Evolutionary conservation across 1,140 invertebrate species (phyloP).

Genomic region (Drosophila miranda): DNA sequence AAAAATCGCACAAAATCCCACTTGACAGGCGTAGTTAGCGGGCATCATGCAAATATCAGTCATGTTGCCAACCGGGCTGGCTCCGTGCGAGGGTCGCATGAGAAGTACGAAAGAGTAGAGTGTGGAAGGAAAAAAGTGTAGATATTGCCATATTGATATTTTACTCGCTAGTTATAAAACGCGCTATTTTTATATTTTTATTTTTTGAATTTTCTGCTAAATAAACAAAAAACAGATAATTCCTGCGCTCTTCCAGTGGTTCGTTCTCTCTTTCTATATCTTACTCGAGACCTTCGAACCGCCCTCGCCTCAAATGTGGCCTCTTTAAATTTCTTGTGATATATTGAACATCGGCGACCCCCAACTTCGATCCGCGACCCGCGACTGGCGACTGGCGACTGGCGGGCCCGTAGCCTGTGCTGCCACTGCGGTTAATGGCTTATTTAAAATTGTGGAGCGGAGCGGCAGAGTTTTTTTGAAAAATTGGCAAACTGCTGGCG

Average conservation of each 20-base stretch:
- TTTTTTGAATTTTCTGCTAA: too few relatives aligned
- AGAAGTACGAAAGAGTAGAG: too few relatives aligned
- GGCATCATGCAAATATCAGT: conserved; percentile 80
- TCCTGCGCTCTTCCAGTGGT: too few relatives aligned
- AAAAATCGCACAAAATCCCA: conserved; percentile 82
- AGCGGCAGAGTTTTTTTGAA: conserved; percentile 52
- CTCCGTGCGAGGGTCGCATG: conserved; percentile 43
- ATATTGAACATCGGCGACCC: conserved; percentile 71
- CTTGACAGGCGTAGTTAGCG: conserved; percentile 81
- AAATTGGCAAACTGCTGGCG: conserved; percentile 76
- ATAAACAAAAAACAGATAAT: too few relatives aligned
- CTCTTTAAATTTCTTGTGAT: conserved; percentile 56
- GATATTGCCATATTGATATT: too few relatives aligned
- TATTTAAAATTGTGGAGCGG: conserved; percentile 68
- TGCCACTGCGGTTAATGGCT: conserved; percentile 77
- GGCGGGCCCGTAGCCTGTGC: conserved; percentile 33
- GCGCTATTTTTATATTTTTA: too few relatives aligned
- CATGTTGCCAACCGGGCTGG: conserved; percentile 45
- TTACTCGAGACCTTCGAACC: neutral
- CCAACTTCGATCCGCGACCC: conserved; percentile 3
- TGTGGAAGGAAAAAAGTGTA: too few relatives aligned
- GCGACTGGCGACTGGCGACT: conserved; percentile 31
- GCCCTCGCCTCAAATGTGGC: conserved; percentile 13
- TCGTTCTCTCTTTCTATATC: too few relatives aligned
- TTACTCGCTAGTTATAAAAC: too few relatives aligned